Evolutionary conservation across 2,888 invertebrate species (phyloP).

Genomic region (Chalcis sispes): DNA sequence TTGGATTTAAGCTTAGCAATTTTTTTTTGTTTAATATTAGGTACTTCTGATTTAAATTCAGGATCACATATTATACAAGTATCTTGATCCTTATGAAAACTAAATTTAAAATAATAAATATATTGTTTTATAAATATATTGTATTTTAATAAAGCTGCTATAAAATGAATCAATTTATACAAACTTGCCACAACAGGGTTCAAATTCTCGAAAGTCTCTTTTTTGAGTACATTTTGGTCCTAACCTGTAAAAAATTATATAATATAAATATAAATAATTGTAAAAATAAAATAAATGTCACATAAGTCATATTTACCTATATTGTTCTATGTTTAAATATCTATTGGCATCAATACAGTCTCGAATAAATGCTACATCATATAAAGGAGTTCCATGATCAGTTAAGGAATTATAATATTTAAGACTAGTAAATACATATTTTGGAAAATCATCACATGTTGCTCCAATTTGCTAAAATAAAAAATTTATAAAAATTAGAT

Average conservation of each 20-base stretch:
- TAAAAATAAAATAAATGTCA: neutral
- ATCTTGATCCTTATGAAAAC: constrained; percentile 52
- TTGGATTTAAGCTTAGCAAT: constrained; percentile 4
- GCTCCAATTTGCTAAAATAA: constrained; percentile 53
- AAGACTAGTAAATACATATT: constrained; percentile 45
- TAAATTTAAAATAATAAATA: constrained; percentile 18
- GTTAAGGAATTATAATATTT: constrained; percentile 42
- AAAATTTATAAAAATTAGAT: constrained; percentile 5
- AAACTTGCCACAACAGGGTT: constrained; percentile 53
- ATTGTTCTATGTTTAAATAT: constrained; percentile 52
- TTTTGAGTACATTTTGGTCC: constrained; percentile 41
- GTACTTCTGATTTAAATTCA: constrained; percentile 13
- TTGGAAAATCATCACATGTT: constrained; percentile 44
- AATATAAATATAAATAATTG: neutral
- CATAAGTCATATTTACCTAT: constrained; percentile 36
- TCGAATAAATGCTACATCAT: constrained; percentile 53
- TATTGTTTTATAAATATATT: neutral
- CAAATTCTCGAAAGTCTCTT: constrained; percentile 48
- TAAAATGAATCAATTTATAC: constrained; percentile 20
- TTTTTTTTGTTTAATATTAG: constrained; percentile 12
- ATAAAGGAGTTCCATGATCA: constrained; percentile 3
- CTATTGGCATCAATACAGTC: constrained; percentile 56
- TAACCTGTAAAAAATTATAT: constrained; percentile 32
- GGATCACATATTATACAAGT: constrained; percentile 52
- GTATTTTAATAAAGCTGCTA: neutral